Base-by-base conservation (phyloP, 2,888 invertebrate genomes). In the Liodrosophila aerea region DNA sequence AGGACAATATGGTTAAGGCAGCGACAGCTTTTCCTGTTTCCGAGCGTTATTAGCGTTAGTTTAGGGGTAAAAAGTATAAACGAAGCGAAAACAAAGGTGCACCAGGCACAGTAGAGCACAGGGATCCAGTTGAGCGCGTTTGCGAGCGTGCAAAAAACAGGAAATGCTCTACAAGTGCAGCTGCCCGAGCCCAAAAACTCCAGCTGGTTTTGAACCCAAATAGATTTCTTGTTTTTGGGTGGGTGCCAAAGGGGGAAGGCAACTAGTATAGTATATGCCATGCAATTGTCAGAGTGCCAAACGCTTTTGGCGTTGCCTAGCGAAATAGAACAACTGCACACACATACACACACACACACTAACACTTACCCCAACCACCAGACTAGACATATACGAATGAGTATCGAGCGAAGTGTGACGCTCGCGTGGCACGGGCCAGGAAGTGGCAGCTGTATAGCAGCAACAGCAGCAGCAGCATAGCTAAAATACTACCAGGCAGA, bases 361-460 rank as follows among this genome's bases (percentile, higher is more conserved):
- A 1, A 36, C 15, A 5, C 22, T 31, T 7, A 31, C 13, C 44
- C n/a, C 22, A 15, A 18, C 50, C 40, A 13, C 4, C 7, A 7
- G 16, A 18, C 18, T 22, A 39, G 39, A 39, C 39, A 41, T 41
- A 37, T 56, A 33, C 47, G 56, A 56, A 33, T 60, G 54, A 53
- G 63, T 59, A 71, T 67, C 58, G 71, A 66, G 54, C 60, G 73
- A 71, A 77, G 84, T 82, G 81, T 76, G 84, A 81, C 84, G 77
- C 64, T 76, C 85, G 73, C 76, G 82, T 81, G 75, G 81, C 78
- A 77, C 75, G 81, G 69, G 67, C 61, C 83, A 68, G 74, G 75
- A 74, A 74, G 76, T 78, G 83, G 83, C 83, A 83, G 76, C 81
- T 81, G 78, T 73, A 80, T 78, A 83, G 76, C 81, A 76, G 78